Evolutionary conservation across 1,140 invertebrate genomes (phyloP).

Genomic region (Paraescarpia echinospica): DNA sequence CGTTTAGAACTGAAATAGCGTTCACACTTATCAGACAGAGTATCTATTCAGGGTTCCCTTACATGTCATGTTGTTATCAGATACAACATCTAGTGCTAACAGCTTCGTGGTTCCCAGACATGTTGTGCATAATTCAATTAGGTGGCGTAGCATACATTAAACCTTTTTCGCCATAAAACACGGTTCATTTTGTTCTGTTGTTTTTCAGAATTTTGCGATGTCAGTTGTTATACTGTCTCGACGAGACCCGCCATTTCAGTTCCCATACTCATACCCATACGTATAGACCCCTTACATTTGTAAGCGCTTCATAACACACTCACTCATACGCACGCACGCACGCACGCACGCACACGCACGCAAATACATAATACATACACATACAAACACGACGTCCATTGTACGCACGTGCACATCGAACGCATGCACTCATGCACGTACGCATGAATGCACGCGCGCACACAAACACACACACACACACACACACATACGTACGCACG

Average conservation of each 20-base stretch:
- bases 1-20: neutral
- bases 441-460: too few relatives aligned
- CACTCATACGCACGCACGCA: neutral
- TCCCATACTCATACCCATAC: neutral
- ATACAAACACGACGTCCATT: neutral
- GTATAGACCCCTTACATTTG: neutral
- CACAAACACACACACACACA: neutral
- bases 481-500: too few relatives aligned
- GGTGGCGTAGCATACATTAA: neutral
- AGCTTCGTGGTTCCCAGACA: neutral
- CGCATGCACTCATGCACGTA: neutral
- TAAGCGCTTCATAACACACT: neutral
- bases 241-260: neutral
- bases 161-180: neutral
- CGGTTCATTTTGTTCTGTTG: neutral
- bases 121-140: neutral
- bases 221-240: neutral
- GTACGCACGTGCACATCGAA: neutral
- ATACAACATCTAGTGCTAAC: neutral
- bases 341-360: neutral
- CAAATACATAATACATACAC: neutral
- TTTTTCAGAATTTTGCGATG: neutral
- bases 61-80: too few relatives aligned
- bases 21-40: neutral
- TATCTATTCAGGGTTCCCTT: too few relatives aligned